These are phyloP conservation scores for Crossaster papposus DNA, from an alignment of 53 echinoderm and acorn worm genomes.

Conservation along the genomic window DNA sequence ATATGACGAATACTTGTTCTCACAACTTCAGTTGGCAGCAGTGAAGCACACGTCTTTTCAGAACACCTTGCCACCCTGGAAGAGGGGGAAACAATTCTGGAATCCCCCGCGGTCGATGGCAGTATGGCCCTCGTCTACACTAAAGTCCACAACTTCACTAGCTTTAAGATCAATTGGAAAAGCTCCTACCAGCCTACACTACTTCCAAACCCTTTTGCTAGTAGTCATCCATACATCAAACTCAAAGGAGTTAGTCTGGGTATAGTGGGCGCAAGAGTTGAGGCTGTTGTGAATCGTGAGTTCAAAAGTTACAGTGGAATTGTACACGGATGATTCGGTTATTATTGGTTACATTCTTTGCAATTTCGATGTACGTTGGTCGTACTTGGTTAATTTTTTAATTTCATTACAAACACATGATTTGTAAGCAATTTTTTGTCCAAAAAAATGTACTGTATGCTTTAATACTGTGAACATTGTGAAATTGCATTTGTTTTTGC, in stretches of 20 bases:
- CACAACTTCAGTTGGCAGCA: neutral
- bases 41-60: neutral
- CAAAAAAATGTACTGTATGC: too few species aligned
- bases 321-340: too few species aligned
- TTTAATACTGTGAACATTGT: too few species aligned
- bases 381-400: too few species aligned
- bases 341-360: too few species aligned
- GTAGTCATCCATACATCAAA: constrained; percentile 1
- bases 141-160: neutral
- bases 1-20: too few species aligned
- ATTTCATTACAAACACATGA: too few species aligned
- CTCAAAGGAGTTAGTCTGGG: neutral
- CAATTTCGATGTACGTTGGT: too few species aligned
- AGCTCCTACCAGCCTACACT: constrained; percentile 12
- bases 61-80: constrained; percentile 8
- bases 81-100: constrained; percentile 21
- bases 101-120: neutral
- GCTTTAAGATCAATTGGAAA: constrained; percentile 4
- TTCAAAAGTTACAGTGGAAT: neutral
- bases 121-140: constrained; percentile 39
- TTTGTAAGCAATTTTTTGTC: too few species aligned
- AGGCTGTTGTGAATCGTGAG: constrained; percentile 27
- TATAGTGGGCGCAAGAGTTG: constrained; percentile 1
- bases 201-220: neutral
- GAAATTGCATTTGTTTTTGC: too few species aligned